These are phyloP conservation scores for Apogon hyalosoma DNA, from an alignment of 2,797 vertebrate genomes.

Conservation along the genomic window DNA sequence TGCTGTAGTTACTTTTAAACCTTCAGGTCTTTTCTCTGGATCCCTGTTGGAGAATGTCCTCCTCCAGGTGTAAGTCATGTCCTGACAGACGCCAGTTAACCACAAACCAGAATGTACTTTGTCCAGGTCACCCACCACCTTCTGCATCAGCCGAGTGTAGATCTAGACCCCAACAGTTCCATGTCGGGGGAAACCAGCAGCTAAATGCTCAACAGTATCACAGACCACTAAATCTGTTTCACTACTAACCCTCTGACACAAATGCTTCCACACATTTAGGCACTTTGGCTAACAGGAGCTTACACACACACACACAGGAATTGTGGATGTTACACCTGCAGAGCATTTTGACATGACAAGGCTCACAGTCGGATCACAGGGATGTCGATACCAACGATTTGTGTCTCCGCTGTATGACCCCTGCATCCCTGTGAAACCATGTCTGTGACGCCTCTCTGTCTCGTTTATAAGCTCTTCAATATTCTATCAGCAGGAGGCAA, in stretches of 20 bases:
- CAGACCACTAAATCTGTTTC: background rate
- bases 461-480: slow-evolving; percentile 13
- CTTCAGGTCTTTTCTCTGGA: slow-evolving; percentile 5
- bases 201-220: slow-evolving; percentile 13
- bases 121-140: slow-evolving; percentile 7
- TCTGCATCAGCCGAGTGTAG: slow-evolving; percentile 50
- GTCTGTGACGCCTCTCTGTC: background rate
- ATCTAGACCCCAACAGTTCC: too few relatives aligned
- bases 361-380: too few relatives aligned
- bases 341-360: too few relatives aligned
- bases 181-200: background rate
- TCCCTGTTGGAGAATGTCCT: slow-evolving; percentile 19
- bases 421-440: background rate
- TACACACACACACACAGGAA: too few relatives aligned
- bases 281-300: too few relatives aligned
- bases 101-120: slow-evolving; percentile 51
- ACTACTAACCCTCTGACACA: too few relatives aligned
- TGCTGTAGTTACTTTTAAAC: background rate
- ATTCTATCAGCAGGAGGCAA: slow-evolving; percentile 42
- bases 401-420: too few relatives aligned
- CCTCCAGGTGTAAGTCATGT: slow-evolving; percentile 4
- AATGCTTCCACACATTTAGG: too few relatives aligned
- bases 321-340: too few relatives aligned
- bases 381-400: too few relatives aligned
- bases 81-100: background rate